Evolutionary conservation across 2,113 vertebrate species (phyloP).

Genomic region (Zingel zingel): DNA sequence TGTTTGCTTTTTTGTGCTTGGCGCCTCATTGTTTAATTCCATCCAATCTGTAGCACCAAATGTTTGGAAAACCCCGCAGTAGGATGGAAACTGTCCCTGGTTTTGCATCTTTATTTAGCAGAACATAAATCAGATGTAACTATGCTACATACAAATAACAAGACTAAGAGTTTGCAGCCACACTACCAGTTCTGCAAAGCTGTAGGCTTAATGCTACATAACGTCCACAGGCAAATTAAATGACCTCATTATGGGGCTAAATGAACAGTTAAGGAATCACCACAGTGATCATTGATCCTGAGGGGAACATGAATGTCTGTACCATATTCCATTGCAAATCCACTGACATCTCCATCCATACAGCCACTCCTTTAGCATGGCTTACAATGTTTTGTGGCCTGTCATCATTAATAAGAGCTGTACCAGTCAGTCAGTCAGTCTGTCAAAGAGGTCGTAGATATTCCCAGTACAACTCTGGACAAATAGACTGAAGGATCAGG

Average conservation of each 20-base stretch:
- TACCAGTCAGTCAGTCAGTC: not conserved
- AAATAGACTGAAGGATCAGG: not conserved
- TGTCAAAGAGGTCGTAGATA: not conserved
- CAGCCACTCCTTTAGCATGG: no score
- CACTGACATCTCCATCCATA: not conserved
- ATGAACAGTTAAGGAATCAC: not conserved
- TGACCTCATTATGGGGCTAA: not conserved
- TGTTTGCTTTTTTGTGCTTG: not conserved
- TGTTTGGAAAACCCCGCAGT: conserved; percentile 10
- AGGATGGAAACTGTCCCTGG: not conserved
- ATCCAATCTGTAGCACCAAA: not conserved
- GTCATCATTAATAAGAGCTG: not conserved
- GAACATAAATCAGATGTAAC: conserved; percentile 4
- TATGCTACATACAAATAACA: not conserved
- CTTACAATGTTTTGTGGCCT: not conserved
- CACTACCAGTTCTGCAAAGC: not conserved
- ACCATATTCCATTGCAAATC: not conserved
- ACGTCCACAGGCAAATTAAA: not conserved
- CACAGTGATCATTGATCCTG: not conserved
- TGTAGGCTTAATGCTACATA: not conserved
- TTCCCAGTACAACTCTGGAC: not conserved
- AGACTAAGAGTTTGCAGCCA: not conserved
- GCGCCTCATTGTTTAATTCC: not conserved
- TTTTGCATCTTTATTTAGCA: not conserved
- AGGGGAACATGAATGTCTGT: no score